Evolutionary conservation across 2,797 vertebrate genomes (phyloP).

Genomic region (Calcarius lapponicus): DNA sequence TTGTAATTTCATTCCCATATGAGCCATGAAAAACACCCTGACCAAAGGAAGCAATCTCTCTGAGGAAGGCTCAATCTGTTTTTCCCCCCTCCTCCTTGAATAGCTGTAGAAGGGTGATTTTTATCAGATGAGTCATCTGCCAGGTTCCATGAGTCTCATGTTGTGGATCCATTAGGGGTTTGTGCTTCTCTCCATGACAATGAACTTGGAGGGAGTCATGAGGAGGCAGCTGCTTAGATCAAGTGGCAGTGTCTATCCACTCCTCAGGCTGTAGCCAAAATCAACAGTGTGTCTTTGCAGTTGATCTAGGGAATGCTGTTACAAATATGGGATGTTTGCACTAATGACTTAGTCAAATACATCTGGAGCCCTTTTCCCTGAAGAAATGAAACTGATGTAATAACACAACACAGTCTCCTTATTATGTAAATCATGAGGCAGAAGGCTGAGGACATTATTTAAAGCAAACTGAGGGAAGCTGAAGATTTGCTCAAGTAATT

Average conservation of each 20-base stretch:
- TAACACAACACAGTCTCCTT: slow-evolving; percentile 51
- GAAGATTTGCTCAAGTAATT: slow-evolving; percentile 44
- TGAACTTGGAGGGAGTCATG: background rate
- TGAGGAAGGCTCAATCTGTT: background rate
- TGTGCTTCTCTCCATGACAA: slow-evolving; percentile 36
- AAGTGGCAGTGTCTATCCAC: slow-evolving; percentile 40
- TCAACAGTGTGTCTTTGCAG: slow-evolving; percentile 45
- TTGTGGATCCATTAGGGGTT: slow-evolving; percentile 47
- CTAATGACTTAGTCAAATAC: slow-evolving; percentile 61
- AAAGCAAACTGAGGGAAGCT: slow-evolving; percentile 42
- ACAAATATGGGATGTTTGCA: slow-evolving; percentile 51
- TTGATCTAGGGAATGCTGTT: slow-evolving; percentile 36
- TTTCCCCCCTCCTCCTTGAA: background rate
- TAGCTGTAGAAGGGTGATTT: slow-evolving; percentile 41
- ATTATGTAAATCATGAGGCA: slow-evolving; percentile 60
- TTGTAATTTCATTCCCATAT: slow-evolving; percentile 16
- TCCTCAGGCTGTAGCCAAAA: slow-evolving; percentile 38
- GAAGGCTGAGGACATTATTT: background rate
- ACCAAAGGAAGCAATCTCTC: slow-evolving; percentile 22
- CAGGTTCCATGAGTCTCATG: slow-evolving; percentile 35
- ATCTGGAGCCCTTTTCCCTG: slow-evolving; percentile 52
- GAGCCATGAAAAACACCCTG: slow-evolving; percentile 1
- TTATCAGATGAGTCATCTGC: slow-evolving; percentile 55
- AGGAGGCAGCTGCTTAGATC: slow-evolving; percentile 48
- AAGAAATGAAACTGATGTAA: slow-evolving; percentile 53